A percentile compares a stretch with the other conserved stretches of the same genome.
Evolutionary conservation across 2,113 vertebrate genomes (phyloP).

Genomic region (Cinclus mexicanus): DNA sequence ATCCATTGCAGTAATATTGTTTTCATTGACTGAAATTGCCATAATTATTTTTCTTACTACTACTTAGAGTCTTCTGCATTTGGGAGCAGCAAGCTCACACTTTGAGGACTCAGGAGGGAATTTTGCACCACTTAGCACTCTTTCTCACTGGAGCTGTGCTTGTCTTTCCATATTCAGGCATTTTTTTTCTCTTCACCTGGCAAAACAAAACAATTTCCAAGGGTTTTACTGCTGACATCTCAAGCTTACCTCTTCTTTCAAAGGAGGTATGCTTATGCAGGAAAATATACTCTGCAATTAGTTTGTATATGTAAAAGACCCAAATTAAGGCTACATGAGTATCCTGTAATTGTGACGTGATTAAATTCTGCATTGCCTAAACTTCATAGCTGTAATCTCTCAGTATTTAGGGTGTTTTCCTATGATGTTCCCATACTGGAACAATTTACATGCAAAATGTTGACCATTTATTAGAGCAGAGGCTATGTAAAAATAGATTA

Average conservation of each 20-base stretch:
- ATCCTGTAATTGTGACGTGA: not conserved
- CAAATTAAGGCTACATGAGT: not conserved
- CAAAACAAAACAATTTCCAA: not conserved
- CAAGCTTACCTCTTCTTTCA: not conserved
- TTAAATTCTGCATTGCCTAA: not conserved
- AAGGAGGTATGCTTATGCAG: not conserved
- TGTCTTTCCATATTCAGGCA: accelerated
- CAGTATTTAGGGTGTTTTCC: not conserved
- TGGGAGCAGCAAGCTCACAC: not conserved
- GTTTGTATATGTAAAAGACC: not conserved
- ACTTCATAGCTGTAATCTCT: not conserved
- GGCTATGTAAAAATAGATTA: not conserved
- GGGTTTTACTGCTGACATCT: not conserved
- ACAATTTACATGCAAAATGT: not conserved
- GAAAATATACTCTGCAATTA: conserved; percentile 23
- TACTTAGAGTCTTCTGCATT: not conserved
- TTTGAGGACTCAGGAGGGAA: not conserved
- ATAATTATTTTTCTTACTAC: not conserved
- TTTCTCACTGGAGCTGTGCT: not conserved
- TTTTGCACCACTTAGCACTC: not conserved
- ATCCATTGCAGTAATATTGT: not conserved
- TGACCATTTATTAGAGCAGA: not conserved
- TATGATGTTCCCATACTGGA: not conserved
- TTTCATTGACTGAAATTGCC: not conserved
- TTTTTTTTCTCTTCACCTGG: not conserved